These are phyloP conservation scores for Maccullochella peelii DNA, from an alignment of 2,113 vertebrate genomes.

Conservation along the genomic window DNA sequence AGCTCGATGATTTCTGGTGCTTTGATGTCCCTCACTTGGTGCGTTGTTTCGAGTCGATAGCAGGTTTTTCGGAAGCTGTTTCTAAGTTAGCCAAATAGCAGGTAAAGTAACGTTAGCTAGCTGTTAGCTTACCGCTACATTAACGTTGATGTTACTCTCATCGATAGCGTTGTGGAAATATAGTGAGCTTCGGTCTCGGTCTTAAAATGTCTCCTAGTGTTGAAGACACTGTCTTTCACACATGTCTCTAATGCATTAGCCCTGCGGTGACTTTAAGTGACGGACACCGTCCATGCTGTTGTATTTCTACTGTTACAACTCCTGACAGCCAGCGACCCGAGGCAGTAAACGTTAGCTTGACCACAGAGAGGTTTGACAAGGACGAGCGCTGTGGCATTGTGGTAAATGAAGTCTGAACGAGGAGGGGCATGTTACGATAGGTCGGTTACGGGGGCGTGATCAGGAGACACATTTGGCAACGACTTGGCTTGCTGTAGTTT, in stretches of 20 bases:
- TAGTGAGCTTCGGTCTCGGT: background rate
- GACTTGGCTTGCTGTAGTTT: background rate
- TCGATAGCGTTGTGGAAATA: background rate
- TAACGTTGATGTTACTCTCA: conserved; percentile 1
- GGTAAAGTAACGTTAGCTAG: conserved; percentile 63
- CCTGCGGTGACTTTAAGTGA: conserved; percentile 53
- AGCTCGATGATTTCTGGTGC: background rate
- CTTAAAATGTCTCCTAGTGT: background rate
- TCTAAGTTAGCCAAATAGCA: conserved; percentile 50
- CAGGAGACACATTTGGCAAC: background rate
- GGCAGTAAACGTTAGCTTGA: conserved; percentile 39
- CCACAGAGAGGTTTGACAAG: conserved; percentile 60
- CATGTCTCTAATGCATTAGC: background rate
- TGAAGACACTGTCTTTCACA: conserved; percentile 4
- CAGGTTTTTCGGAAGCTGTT: conserved; percentile 7
- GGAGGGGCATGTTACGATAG: conserved; percentile 67
- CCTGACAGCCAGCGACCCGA: conserved; percentile 44
- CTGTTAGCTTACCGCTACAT: conserved; percentile 62
- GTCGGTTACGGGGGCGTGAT: conserved; percentile 77
- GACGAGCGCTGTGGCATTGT: conserved; percentile 65
- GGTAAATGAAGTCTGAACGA: conserved; percentile 78
- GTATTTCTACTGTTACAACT: conserved; percentile 28
- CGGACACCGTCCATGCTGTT: conserved; percentile 51
- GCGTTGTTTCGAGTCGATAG: background rate
- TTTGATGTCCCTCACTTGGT: background rate